Base-by-base conservation (phyloP, 2,797 vertebrate species). In the Acipenser oxyrinchus region DNA sequence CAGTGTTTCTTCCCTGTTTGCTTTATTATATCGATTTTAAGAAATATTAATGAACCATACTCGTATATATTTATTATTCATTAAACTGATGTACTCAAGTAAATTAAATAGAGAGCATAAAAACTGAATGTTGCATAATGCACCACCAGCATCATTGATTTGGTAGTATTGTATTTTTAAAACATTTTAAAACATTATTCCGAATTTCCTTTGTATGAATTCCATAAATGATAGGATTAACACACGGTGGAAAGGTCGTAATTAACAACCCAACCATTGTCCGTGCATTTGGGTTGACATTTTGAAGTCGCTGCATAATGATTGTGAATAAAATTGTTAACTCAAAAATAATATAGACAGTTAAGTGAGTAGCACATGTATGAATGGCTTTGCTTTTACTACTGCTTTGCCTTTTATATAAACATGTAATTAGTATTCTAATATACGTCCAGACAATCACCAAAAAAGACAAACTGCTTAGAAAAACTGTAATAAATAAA, bases 161-260 rank as follows among this genome's bases (percentile, higher is more conserved):
- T 58, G 55, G 1, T 37, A 37, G 23, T 18, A 12, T 53, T 64
- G 8, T 57, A 6, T 13, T 60, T 67, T 67, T 49, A 60, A 37
- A n/a, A 48, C 18, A 63, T 23, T 18, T 48, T 6, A 37, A 37
- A 11, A 53, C 52, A 57, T n/a, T 68, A 60, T 18, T 7, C 6
- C 49, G 62, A 52, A 77, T 70, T 48, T 75, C 71, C 61, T 60
- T 75, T 13, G 68, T 75, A 71, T 77, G 65, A 50, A 76, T 65
- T 62, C 72, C 70, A 68, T 74, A 76, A 64, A 75, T 53, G 48
- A 75, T 13, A 49, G 70, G 72, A 62, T 74, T 74, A 4, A 71
- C 11, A 71, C 67, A 18, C 1, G 73, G 75, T 48, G 66, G 73
- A 15, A 74, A 9, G 10, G 23, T 60, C 8, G 64, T 72, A 52